Percentiles rank a stretch among this genome's conserved stretches.
Evolutionary conservation across 1,140 invertebrate species (phyloP).

Genomic region (Aphelenchoides besseyi): DNA sequence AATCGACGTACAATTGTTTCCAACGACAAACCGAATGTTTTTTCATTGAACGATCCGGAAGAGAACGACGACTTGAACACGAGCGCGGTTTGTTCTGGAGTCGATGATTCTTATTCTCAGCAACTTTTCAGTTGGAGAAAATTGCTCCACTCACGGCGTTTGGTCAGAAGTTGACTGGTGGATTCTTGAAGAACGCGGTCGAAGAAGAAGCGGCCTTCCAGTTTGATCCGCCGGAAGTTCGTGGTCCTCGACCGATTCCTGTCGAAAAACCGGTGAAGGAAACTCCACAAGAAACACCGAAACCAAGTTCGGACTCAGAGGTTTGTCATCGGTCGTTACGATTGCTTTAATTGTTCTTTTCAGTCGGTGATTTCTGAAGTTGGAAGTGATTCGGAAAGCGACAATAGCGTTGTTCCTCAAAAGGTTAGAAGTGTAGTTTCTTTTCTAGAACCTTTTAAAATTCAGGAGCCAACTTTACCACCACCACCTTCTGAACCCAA

Average conservation of each 20-base stretch:
- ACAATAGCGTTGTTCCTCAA: not conserved
- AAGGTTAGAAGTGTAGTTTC: not conserved
- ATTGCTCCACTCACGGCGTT: not conserved
- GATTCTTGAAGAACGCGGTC: not conserved
- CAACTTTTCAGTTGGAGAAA: conserved; percentile 1
- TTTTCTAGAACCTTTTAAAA: not conserved
- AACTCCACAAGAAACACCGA: not conserved
- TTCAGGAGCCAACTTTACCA: not conserved
- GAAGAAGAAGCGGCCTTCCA: conserved; percentile 7
- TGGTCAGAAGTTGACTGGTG: not conserved
- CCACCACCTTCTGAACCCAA: no score
- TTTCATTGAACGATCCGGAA: not conserved
- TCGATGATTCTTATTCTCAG: not conserved
- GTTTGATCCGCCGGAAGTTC: conserved; percentile 14
- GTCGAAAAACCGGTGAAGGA: not conserved
- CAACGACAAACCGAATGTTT: not conserved
- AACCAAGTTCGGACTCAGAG: not conserved
- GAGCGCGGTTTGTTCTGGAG: not conserved
- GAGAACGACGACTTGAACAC: not conserved
- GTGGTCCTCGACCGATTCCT: conserved; percentile 2
- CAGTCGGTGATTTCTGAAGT: not conserved
- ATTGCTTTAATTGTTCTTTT: no score
- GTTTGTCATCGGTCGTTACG: no score
- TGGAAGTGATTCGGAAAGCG: not conserved
- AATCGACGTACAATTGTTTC: not conserved